Conservation (phyloP, 2,113 vertebrate genomes). For the Chascanopsetta lugubris region DNA sequence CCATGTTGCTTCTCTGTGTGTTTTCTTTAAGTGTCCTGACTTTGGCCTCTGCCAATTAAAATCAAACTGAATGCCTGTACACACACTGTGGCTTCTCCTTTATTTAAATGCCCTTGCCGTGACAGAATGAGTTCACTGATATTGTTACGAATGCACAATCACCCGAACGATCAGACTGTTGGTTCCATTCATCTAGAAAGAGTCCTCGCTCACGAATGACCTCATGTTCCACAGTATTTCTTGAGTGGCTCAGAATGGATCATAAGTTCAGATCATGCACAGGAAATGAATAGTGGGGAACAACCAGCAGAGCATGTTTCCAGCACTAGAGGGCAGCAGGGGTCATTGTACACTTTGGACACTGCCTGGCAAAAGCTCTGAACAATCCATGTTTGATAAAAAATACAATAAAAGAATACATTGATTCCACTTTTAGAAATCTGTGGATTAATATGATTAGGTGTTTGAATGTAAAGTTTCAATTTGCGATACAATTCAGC, state of each 20-base stretch:
- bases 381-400: not conserved
- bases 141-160: too few species aligned
- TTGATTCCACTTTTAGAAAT: too few species aligned
- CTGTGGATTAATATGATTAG: too few species aligned
- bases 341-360: not conserved
- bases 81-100: constrained; percentile 13
- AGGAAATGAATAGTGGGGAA: not conserved
- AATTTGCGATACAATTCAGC: too few species aligned
- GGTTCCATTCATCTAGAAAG: too few species aligned
- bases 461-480: too few species aligned
- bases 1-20: constrained; percentile 45
- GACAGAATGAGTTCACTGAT: too few species aligned
- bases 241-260: not conserved
- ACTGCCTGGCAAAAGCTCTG: not conserved
- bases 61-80: constrained; percentile 78
- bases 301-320: not conserved
- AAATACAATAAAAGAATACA: too few species aligned
- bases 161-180: too few species aligned
- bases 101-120: not conserved
- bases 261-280: not conserved
- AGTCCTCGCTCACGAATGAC: too few species aligned
- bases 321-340: constrained; percentile 39
- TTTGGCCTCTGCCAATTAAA: constrained; percentile 63
- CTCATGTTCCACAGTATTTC: too few species aligned
- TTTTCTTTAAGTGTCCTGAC: constrained; percentile 62